A percentile compares a stretch with the other conserved stretches of the same genome.
Evolutionary conservation across 2,797 vertebrate genomes (phyloP).

Genomic region (Centroberyx gerrardi): DNA sequence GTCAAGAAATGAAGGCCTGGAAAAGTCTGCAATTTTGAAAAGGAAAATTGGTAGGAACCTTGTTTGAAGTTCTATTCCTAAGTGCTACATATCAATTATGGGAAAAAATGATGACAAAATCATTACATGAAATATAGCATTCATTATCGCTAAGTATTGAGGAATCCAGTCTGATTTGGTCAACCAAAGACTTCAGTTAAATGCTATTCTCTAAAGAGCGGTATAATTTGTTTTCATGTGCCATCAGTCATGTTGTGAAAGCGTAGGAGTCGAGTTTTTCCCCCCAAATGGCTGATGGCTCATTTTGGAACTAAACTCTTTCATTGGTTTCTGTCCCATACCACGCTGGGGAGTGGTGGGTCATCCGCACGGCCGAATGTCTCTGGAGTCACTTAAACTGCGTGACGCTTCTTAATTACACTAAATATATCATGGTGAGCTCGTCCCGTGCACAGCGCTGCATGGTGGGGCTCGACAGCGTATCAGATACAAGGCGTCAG

Average conservation of each 20-base stretch:
- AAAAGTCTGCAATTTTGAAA: too few species aligned
- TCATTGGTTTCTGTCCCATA: conserved; percentile 17
- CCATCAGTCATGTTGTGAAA: neutral
- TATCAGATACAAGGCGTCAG: neutral
- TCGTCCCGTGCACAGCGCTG: neutral
- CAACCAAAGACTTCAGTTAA: conserved; percentile 23
- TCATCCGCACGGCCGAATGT: conserved; percentile 13
- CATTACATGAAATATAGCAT: neutral
- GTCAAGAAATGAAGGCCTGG: too few species aligned
- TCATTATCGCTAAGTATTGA: neutral
- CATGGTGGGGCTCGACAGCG: neutral
- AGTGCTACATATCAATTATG: conserved; percentile 6
- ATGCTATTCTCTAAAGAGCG: neutral
- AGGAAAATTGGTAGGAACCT: too few species aligned
- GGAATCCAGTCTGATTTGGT: conserved; percentile 14
- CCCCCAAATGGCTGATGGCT: conserved; percentile 16
- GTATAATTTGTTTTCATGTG: neutral
- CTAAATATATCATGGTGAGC: neutral
- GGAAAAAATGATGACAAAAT: neutral
- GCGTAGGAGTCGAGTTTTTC: too few species aligned
- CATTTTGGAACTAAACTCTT: conserved; percentile 9
- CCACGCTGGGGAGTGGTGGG: conserved; percentile 21
- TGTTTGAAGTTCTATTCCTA: neutral
- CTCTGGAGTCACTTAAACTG: conserved; percentile 23
- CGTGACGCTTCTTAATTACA: conserved; percentile 12